Conservation (phyloP, 2,797 vertebrate species). For the Darevskia mixta region DNA sequence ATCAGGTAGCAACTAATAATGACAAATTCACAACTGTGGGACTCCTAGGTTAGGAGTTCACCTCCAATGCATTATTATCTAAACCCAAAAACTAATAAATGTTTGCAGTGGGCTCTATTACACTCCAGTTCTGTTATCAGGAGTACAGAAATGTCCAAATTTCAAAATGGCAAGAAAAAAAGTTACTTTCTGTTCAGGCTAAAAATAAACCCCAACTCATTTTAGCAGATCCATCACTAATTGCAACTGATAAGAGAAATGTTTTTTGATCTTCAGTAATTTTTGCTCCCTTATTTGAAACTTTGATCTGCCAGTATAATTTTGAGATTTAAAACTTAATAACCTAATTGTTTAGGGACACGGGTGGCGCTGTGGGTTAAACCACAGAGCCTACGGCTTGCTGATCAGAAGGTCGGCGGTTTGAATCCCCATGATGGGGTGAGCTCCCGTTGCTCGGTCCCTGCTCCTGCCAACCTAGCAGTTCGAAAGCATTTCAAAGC, state of each 20-base stretch:
- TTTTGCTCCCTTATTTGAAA: background rate
- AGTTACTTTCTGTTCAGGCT: background rate
- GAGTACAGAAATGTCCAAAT: background rate
- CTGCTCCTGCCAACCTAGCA: too few relatives aligned
- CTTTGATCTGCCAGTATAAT: background rate
- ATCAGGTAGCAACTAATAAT: background rate
- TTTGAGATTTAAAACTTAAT: background rate
- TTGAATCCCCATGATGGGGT: too few relatives aligned
- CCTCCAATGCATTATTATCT: background rate
- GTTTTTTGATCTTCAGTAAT: background rate
- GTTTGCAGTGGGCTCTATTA: background rate
- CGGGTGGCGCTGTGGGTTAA: too few relatives aligned
- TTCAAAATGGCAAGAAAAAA: background rate
- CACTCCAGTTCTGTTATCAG: background rate
- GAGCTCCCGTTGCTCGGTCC: too few relatives aligned
- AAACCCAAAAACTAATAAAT: background rate
- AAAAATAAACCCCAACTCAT: background rate
- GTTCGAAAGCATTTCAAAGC: too few relatives aligned
- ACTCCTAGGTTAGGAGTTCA: background rate
- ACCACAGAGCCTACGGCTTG: too few relatives aligned
- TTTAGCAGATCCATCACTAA: background rate
- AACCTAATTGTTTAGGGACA: background rate
- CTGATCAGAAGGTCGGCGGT: too few relatives aligned
- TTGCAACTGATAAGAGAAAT: background rate
- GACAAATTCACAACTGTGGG: too few relatives aligned